Conservation (phyloP, 2,797 vertebrate genomes). For the Psittacula echo region DNA sequence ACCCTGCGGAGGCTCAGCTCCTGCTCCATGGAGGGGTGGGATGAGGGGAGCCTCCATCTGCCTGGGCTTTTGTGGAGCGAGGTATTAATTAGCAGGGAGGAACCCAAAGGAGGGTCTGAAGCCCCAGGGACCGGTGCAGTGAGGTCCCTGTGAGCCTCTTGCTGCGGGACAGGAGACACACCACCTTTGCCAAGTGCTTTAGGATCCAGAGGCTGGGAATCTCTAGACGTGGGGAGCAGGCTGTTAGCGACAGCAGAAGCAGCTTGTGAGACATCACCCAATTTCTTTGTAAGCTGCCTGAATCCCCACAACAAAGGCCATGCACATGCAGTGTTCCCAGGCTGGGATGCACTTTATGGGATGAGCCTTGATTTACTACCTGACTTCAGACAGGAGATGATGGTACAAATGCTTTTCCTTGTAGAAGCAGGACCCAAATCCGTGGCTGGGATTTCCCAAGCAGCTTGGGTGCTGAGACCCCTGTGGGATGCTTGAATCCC, state of each 20-base stretch:
- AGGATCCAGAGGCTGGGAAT: background rate
- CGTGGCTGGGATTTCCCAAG: fast-evolving
- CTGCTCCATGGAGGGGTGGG: background rate
- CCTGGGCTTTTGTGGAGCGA: background rate
- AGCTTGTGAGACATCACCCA: background rate
- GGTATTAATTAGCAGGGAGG: background rate
- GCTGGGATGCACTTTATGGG: background rate
- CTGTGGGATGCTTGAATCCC: background rate
- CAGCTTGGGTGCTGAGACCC: background rate
- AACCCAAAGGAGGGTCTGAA: background rate
- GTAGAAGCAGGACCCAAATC: background rate
- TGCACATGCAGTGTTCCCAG: fast-evolving
- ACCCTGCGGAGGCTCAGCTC: background rate
- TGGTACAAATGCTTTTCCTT: fast-evolving
- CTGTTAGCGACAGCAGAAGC: fast-evolving
- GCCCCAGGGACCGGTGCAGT: fast-evolving
- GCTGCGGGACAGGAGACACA: fast-evolving
- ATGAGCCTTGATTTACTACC: background rate
- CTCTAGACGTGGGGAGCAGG: fast-evolving
- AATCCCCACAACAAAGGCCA: background rate
- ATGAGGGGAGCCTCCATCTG: slow-evolving; percentile 17
- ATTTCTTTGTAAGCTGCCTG: background rate
- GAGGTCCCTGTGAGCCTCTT: fast-evolving
- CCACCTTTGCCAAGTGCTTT: background rate
- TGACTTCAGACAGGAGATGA: background rate